A percentile compares a stretch with the other conserved stretches of the same genome.
Conservation (phyloP, 2,888 invertebrate species). For the Sericinus montela region DNA sequence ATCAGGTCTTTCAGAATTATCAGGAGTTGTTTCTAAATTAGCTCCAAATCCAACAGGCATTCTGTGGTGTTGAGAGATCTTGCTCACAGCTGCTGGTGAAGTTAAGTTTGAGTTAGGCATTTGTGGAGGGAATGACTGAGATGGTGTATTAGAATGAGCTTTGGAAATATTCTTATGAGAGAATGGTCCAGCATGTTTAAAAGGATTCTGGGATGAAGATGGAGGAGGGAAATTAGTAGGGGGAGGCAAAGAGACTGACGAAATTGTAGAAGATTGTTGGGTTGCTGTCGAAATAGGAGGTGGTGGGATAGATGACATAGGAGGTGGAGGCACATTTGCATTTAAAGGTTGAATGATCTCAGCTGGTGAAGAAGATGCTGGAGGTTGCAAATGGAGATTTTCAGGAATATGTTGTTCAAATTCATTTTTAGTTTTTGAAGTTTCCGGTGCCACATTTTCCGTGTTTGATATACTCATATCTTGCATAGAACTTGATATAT, state of each 20-base stretch:
- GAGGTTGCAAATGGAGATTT: constrained; percentile 16
- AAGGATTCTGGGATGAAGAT: constrained; percentile 55
- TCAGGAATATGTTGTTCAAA: constrained; percentile 28
- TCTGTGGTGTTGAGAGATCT: constrained; percentile 52
- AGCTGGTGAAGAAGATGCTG: constrained; percentile 21
- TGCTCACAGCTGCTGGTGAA: constrained; percentile 54
- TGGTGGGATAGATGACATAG: constrained; percentile 14
- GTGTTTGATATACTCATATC: constrained; percentile 57
- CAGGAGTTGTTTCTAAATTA: constrained; percentile 83
- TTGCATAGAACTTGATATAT: constrained; percentile 51
- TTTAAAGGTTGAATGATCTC: constrained; percentile 22
- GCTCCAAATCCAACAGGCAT: constrained; percentile 68
- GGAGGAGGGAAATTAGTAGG: constrained; percentile 43
- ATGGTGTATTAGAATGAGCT: constrained; percentile 26
- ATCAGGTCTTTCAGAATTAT: constrained; percentile 84
- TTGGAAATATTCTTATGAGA: constrained; percentile 66
- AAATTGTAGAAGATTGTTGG: constrained; percentile 23
- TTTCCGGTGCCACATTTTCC: constrained; percentile 39
- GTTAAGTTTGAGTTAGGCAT: constrained; percentile 49
- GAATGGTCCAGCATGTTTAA: constrained; percentile 64
- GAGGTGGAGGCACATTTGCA: constrained; percentile 7
- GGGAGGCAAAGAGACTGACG: constrained; percentile 29
- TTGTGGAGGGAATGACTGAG: constrained; percentile 45
- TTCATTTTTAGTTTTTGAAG: constrained; percentile 24
- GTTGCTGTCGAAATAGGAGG: constrained; percentile 11